A percentile compares a stretch with the other conserved stretches of the same genome.
phyloP scores from a whole-genome alignment of 1,140 invertebrate genomes.

The Drosophila miranda region DNA sequence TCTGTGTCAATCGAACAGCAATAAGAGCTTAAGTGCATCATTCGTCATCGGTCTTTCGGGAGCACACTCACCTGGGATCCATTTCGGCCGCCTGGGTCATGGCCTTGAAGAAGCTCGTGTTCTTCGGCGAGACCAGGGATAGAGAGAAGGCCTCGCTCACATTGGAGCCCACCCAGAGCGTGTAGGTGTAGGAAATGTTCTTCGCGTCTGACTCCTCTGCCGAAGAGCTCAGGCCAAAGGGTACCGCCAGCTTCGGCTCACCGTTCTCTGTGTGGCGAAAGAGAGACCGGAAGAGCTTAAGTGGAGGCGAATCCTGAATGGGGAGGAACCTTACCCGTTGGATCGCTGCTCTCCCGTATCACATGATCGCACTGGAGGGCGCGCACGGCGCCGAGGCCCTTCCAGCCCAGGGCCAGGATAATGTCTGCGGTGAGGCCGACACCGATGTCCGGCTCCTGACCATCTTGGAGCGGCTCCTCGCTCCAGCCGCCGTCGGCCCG shows the following conservation, averaged over 20 bases:
- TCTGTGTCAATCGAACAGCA: constrained; percentile 24
- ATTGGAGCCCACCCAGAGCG: constrained; percentile 92
- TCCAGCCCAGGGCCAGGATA: constrained; percentile 87
- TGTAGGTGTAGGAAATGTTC: constrained; percentile 91
- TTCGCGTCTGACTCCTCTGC: constrained; percentile 86
- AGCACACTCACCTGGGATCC: constrained; percentile 83
- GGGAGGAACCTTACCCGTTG: constrained; percentile 57
- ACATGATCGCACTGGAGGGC: constrained; percentile 87
- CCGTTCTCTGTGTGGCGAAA: constrained; percentile 65
- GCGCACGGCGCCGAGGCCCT: constrained; percentile 87
- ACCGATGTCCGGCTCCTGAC: constrained; percentile 81
- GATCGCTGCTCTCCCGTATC: constrained; percentile 81
- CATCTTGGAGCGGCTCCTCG: constrained; percentile 83
- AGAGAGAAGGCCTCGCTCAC: constrained; percentile 84
- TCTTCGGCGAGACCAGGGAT: constrained; percentile 77
- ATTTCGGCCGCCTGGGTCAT: constrained; percentile 92
- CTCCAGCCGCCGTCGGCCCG: constrained; percentile 90
- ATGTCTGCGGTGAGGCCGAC: constrained; percentile 89
- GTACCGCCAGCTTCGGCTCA: constrained; percentile 79
- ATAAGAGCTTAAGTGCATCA: neutral
- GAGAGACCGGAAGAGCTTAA: neutral
- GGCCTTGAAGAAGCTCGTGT: constrained; percentile 88
- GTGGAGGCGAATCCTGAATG: neutral
- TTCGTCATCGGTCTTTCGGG: too few relatives aligned
- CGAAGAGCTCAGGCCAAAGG: constrained; percentile 82